Evolutionary conservation across 2,888 invertebrate genomes (phyloP).

Genomic region (Ophioninae sp.): DNA sequence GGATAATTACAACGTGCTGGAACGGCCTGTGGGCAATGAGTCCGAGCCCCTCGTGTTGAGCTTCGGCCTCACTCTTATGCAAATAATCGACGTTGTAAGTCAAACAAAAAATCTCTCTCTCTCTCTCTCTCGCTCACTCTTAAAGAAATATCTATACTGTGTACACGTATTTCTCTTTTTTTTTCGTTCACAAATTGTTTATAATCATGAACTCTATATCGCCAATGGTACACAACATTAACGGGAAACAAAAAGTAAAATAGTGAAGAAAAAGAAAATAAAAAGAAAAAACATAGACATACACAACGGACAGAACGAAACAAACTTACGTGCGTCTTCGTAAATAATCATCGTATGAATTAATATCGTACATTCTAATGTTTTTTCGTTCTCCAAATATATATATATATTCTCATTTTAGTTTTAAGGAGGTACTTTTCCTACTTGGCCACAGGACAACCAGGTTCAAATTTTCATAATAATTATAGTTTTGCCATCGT

Average conservation of each 20-base stretch:
- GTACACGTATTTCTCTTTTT: conserved; percentile 48
- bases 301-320: conserved; percentile 23
- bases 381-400: background rate
- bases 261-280: background rate
- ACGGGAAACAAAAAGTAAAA: conserved; percentile 8
- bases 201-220: conserved; percentile 22
- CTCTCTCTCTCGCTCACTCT: conserved; percentile 63
- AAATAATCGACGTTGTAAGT: conserved; percentile 98
- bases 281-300: background rate
- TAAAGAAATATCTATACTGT: conserved; percentile 58
- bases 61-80: conserved; percentile 98
- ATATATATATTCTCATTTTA: background rate
- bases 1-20: conserved; percentile 96
- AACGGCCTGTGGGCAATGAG: conserved; percentile 97
- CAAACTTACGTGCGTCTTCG: conserved; percentile 29
- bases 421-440: too few species aligned
- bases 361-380: background rate
- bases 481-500: background rate
- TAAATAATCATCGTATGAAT: conserved; percentile 19
- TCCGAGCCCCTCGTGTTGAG: conserved; percentile 97
- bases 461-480: too few species aligned
- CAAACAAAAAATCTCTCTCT: conserved; percentile 67
- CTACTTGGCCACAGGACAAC: too few species aligned
- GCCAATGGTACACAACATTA: conserved; percentile 23
- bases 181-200: conserved; percentile 46